Base-by-base conservation (phyloP, 2,113 vertebrate genomes). In the Tragelaphus strepsiceros region DNA sequence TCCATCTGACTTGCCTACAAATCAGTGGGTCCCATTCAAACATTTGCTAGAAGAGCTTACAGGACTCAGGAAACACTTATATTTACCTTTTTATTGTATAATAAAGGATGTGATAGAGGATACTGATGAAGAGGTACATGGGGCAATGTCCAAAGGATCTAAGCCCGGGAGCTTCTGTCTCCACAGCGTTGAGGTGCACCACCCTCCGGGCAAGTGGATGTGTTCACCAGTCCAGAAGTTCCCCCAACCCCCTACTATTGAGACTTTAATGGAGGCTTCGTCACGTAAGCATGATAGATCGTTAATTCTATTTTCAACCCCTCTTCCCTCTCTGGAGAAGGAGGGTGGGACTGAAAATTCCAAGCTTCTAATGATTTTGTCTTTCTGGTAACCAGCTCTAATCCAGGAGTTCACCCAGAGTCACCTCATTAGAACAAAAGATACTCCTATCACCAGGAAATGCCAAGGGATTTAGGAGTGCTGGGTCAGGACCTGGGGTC, bases 71-170 rank as follows among this genome's bases (percentile, higher is more conserved):
- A 49, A 46, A 71, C 35, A 46, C 61, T 80, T 80, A 49, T 10
- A 16, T 71, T 71, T 71, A n/a, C 13, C 8, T 5, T 28, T 56
- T 84, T 92, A 83, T 9, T 54, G 43, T 54, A 16, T 32, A 54
- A 67, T 54, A 46, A 62, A 84, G 3, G 28, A 56, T 9, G 3
- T 84, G 51, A 19, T 32, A 26, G 15, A 30, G 51, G 13, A 56
- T 43, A 24, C 28, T 17, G 51, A 54, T 56, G 80, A 16, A 71
- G 28, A 54, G 26, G 26, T 19, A 24, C 19, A 7, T 6, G 35
- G 10, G 10, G 3, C 2, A 30, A 32, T 30, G 39, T 28, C 30
- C 0, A 10, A 11, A 85, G 81, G 13, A 10, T 67, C 21, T 0
- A 35, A 62, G 78, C 17, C 7, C 7, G 0, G 1, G 15, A 91